Percentiles rank a stretch among this genome's conserved stretches.
These are phyloP conservation scores for Oplegnathus fasciatus DNA, from an alignment of 2,113 vertebrate genomes.

Conservation along the genomic window DNA sequence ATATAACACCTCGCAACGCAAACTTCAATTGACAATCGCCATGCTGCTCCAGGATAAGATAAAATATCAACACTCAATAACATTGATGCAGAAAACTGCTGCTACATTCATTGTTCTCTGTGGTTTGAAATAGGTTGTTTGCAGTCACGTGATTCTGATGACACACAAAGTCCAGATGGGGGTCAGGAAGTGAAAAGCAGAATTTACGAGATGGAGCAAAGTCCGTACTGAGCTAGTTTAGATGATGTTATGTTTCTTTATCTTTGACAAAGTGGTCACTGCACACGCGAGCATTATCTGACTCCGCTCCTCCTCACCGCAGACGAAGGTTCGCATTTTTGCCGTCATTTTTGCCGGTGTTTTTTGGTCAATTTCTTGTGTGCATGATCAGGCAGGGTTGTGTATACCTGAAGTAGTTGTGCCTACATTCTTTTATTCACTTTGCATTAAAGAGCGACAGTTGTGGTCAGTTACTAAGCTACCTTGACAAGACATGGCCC, in stretches of 20 bases:
- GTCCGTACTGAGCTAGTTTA: no score
- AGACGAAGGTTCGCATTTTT: no score
- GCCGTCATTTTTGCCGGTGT: no score
- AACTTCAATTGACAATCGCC: neutral
- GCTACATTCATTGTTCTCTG: slow-evolving; percentile 3
- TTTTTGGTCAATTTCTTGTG: neutral
- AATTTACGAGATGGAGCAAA: no score
- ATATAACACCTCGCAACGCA: neutral
- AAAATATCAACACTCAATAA: neutral
- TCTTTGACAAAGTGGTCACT: no score
- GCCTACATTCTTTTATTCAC: neutral
- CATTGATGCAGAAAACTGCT: neutral
- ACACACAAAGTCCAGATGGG: no score
- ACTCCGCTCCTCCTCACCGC: no score
- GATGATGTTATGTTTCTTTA: no score
- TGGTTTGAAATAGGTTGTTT: slow-evolving; percentile 26
- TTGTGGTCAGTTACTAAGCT: neutral
- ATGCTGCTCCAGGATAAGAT: neutral
- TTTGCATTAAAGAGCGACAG: neutral
- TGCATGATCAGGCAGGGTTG: neutral
- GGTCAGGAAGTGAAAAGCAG: no score
- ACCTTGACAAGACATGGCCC: neutral
- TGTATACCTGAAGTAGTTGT: neutral
- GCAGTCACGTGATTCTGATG: no score
- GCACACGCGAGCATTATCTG: no score